Evolutionary conservation across 2,113 vertebrate species (phyloP).

Genomic region (Formicarius rufipectus): DNA sequence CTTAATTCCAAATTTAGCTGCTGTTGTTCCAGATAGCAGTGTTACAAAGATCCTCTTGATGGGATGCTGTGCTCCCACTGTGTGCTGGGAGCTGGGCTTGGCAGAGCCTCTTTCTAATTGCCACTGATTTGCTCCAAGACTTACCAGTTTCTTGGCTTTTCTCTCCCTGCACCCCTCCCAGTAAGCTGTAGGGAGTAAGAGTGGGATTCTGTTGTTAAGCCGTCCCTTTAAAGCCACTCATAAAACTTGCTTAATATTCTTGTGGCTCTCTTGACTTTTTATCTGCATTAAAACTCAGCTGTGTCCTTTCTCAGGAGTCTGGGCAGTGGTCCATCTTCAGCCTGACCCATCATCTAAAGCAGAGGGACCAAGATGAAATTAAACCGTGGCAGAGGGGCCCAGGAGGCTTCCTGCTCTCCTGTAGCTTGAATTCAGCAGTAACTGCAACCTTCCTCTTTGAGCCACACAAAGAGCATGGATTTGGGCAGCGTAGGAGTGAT

Average conservation of each 20-base stretch:
- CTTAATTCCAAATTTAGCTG: background rate
- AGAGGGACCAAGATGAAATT: background rate
- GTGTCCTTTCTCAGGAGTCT: background rate
- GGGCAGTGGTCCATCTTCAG: background rate
- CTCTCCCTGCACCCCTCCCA: background rate
- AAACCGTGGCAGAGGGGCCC: background rate
- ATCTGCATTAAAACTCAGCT: background rate
- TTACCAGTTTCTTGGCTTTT: background rate
- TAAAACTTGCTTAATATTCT: background rate
- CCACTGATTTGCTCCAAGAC: background rate
- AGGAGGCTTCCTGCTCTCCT: background rate
- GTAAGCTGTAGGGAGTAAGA: background rate
- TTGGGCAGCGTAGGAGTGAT: rapidly evolving
- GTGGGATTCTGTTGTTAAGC: background rate
- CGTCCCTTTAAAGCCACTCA: background rate
- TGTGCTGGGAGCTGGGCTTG: background rate
- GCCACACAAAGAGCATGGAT: rapidly evolving
- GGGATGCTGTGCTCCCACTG: background rate
- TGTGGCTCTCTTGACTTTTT: background rate
- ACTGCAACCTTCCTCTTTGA: background rate
- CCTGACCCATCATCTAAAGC: background rate
- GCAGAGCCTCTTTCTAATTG: background rate
- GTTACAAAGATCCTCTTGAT: background rate
- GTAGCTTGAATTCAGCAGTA: background rate
- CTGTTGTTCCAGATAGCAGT: background rate